phyloP scores from a whole-genome alignment of 2,888 invertebrate species.

The Cephalotes varians region DNA sequence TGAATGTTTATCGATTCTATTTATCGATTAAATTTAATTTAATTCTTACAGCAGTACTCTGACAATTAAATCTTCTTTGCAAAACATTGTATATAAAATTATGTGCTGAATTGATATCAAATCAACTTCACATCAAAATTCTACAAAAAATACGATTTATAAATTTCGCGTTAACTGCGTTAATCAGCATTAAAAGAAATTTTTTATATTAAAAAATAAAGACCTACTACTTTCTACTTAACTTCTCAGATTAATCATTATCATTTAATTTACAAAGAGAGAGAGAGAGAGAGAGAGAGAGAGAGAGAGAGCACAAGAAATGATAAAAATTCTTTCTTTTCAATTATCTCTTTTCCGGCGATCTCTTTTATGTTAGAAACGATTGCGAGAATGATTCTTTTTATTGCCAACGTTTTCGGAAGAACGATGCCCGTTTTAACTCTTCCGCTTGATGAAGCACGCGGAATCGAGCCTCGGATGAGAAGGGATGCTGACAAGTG shows the following conservation, averaged over 20 bases:
- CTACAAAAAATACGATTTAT: background rate
- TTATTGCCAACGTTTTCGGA: conserved; percentile 18
- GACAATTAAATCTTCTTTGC: background rate
- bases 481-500: conserved; percentile 56
- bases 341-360: background rate
- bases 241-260: background rate
- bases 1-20: background rate
- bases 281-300: too few relatives aligned
- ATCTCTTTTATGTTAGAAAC: background rate
- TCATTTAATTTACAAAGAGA: background rate
- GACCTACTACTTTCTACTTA: background rate
- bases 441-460: conserved; percentile 18
- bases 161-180: background rate
- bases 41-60: background rate
- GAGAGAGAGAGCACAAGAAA: background rate
- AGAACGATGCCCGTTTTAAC: conserved; percentile 6
- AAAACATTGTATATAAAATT: background rate
- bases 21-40: too few relatives aligned
- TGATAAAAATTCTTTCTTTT: background rate
- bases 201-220: background rate
- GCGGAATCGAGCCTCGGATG: background rate
- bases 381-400: background rate
- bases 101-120: background rate
- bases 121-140: background rate
- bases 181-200: background rate